Base-by-base conservation (phyloP, 1,140 invertebrate genomes). In the Drosophila fuyamai region DNA sequence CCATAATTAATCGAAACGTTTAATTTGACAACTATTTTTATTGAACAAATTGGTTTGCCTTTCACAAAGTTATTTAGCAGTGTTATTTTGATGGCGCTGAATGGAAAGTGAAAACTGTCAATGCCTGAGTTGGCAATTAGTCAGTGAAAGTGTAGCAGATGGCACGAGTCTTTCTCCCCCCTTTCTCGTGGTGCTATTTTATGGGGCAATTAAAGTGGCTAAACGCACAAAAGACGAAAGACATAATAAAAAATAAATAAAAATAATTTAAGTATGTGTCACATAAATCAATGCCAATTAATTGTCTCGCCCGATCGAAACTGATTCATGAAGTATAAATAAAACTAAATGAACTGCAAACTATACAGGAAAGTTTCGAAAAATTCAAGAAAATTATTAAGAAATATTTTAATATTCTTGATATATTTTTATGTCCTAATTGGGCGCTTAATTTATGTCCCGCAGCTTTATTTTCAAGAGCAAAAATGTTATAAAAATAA, bases 51-150 rank as follows among this genome's bases (percentile, higher is more conserved):
- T 76, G 46, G 43, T 48, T 56, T 44, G 50, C 56, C 75, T 61
- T 62, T 76, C 68, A n/a, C 44, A 60, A 40, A 41, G 68, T 14
- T 13, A 36, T 43, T 55, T 35, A 36, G 58, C 32, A 38, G 44
- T 58, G 50, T 38, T 71, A 43, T 67, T 38, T 57, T 65, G 61
- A 68, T 62, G 65, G 61, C 62, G 44, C 38, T 68, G 57, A 81
- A 81, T 81, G 79, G 79, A 81, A 81, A 81, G 78, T 81, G 78
- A 81, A 81, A 81, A 81, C 65, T 81, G 78, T 81, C 78, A 76
- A 57, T 75, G 78, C 78, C 66, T 71, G 72, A 61, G 46, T 55
- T 63, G 59, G 72, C 79, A 81, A 81, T 81, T 81, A 81, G 78
- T 81, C 78, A 81, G 78, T 76, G 78, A 81, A 81, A 81, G 78